These are phyloP conservation scores for Anabas testudineus DNA, from an alignment of 2,797 vertebrate species.

Conservation along the genomic window DNA sequence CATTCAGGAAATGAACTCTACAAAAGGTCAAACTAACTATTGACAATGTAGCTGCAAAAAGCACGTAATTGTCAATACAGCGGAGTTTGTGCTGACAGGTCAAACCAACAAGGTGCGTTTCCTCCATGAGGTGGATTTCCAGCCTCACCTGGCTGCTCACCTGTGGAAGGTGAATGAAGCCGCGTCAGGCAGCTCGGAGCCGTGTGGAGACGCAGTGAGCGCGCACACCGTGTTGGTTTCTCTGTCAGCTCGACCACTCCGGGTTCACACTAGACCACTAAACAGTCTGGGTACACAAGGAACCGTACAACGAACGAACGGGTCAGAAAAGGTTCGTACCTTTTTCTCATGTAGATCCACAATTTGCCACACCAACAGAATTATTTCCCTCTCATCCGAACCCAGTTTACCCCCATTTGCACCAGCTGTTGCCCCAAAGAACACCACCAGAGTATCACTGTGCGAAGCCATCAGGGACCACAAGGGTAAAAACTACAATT, in stretches of 20 bases:
- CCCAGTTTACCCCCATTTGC: slow-evolving; percentile 98
- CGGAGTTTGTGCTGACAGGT: slow-evolving; percentile 72
- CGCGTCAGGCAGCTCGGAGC: no score
- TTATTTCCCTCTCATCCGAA: slow-evolving; percentile 99
- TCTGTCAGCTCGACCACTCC: slow-evolving; percentile 74
- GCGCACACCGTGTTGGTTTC: slow-evolving; percentile 82
- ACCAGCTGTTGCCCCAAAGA: slow-evolving; percentile 99
- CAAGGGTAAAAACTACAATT: slow-evolving; percentile 96
- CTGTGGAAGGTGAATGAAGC: no score
- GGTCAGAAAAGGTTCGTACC: slow-evolving; percentile 89
- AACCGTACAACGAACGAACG: slow-evolving; percentile 76
- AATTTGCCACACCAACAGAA: slow-evolving; percentile 99
- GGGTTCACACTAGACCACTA: slow-evolving; percentile 59
- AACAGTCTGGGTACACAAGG: slow-evolving; percentile 68
- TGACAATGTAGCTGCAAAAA: slow-evolving; percentile 72
- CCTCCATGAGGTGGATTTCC: slow-evolving; percentile 20
- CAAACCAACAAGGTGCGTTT: slow-evolving; percentile 81
- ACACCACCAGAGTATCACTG: slow-evolving; percentile 96
- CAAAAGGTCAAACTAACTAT: slow-evolving; percentile 22
- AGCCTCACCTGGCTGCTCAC: slow-evolving; percentile 59
- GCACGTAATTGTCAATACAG: slow-evolving; percentile 76
- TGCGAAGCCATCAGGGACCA: slow-evolving; percentile 94
- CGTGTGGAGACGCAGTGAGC: slow-evolving; percentile 38
- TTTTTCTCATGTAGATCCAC: slow-evolving; percentile 97
- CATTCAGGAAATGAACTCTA: slow-evolving; percentile 51